Percentiles rank a stretch among this genome's conserved stretches.
phyloP scores from a whole-genome alignment of 2,888 invertebrate species.

The Synergus japonicus region DNA sequence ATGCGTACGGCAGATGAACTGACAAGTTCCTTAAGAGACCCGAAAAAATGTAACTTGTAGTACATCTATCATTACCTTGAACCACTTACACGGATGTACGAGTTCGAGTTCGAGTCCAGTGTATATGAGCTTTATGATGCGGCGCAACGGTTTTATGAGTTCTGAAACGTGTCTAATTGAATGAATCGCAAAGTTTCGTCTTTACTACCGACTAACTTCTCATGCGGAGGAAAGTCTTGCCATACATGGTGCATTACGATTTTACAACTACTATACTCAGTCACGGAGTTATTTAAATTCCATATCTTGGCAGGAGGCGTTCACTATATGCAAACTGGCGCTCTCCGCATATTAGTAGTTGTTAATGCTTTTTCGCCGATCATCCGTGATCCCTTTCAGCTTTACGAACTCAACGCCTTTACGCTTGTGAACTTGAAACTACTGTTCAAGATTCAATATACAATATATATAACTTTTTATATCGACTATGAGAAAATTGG shows the following conservation, averaged over 20 bases:
- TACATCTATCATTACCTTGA: constrained; percentile 41
- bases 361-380: constrained; percentile 34
- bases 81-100: constrained; percentile 38
- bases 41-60: constrained; percentile 17
- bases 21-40: constrained; percentile 35
- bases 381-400: constrained; percentile 32
- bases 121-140: constrained; percentile 32
- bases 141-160: constrained; percentile 44
- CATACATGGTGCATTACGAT: constrained; percentile 40
- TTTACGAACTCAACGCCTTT: constrained; percentile 32
- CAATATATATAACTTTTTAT: not conserved
- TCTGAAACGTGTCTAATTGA: constrained; percentile 51
- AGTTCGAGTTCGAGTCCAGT: constrained; percentile 3
- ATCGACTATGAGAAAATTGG: not conserved
- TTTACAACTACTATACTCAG: constrained; percentile 37
- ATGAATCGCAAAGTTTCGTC: constrained; percentile 51
- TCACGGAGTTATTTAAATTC: constrained; percentile 39
- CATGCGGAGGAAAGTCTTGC: constrained; percentile 23
- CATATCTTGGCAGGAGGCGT: constrained; percentile 30
- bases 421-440: constrained; percentile 27
- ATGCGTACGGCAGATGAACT: constrained; percentile 30
- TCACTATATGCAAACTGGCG: constrained; percentile 14
- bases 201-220: constrained; percentile 42
- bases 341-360: not conserved
- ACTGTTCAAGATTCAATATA: constrained; percentile 15